Conservation (phyloP, 2,113 vertebrate species). For the Chamaea fasciata region DNA sequence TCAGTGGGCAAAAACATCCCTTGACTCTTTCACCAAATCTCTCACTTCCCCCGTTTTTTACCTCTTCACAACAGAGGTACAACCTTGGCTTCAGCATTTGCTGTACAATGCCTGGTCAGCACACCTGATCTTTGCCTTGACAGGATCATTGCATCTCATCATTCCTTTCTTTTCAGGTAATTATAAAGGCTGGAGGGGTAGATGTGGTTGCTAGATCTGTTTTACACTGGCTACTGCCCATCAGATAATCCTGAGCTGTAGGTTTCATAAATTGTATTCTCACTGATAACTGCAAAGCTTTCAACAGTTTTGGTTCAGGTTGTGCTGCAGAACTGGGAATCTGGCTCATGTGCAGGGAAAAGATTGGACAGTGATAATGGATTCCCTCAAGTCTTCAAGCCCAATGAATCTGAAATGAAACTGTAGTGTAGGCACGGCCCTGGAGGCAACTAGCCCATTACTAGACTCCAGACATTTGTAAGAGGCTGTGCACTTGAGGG, state of each 20-base stretch:
- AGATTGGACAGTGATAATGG: not conserved
- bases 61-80: not conserved
- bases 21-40: not conserved
- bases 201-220: not conserved
- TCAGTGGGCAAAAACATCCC: not conserved
- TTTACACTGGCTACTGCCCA: not conserved
- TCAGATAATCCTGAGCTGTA: not conserved
- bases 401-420: not conserved
- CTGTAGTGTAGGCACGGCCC: not conserved
- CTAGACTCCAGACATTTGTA: not conserved
- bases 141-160: not conserved
- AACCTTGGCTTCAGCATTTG: not conserved
- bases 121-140: not conserved
- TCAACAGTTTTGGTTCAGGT: not conserved
- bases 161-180: not conserved
- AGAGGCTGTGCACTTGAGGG: not conserved
- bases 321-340: not conserved
- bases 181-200: not conserved
- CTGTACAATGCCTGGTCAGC: not conserved
- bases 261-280: not conserved
- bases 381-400: not conserved
- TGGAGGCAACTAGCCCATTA: not conserved
- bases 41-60: accelerated
- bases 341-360: not conserved
- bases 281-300: not conserved